These are phyloP conservation scores for Drosophila auraria DNA, from an alignment of 1,140 invertebrate genomes.

Conservation along the genomic window DNA sequence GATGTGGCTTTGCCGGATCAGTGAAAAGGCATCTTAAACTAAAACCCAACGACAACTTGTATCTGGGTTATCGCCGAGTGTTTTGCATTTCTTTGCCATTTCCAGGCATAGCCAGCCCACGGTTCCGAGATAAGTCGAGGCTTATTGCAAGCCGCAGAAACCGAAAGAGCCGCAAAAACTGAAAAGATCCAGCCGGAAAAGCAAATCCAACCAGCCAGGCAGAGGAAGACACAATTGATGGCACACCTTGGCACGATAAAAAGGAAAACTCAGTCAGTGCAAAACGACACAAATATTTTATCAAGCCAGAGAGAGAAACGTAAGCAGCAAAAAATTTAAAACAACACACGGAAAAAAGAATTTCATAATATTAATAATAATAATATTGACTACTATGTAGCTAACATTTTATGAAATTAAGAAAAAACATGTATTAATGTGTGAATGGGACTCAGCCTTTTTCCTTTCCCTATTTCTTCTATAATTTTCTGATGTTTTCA, in stretches of 20 bases:
- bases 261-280: constrained; percentile 81
- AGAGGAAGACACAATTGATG: constrained; percentile 74
- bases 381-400: no score
- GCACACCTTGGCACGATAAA: constrained; percentile 83
- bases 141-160: constrained; percentile 37
- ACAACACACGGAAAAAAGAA: constrained; percentile 27
- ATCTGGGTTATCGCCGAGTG: constrained; percentile 61
- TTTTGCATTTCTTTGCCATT: constrained; percentile 65
- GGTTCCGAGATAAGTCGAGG: constrained; percentile 34
- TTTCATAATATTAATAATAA: background rate
- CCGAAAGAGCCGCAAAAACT: constrained; percentile 44
- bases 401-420: background rate
- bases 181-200: constrained; percentile 37
- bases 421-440: background rate
- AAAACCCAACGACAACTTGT: constrained; percentile 28
- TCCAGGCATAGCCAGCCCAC: constrained; percentile 40
- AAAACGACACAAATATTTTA: constrained; percentile 72
- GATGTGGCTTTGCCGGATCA: constrained; percentile 30
- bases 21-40: constrained; percentile 25
- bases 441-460: background rate
- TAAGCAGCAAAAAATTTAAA: constrained; percentile 63
- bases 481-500: background rate
- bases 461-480: no score
- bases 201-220: constrained; percentile 34
- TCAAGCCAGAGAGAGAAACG: constrained; percentile 41